A percentile compares a stretch with the other conserved stretches of the same genome.
phyloP scores from a whole-genome alignment of 2,113 vertebrate species.

The Isurus oxyrinchus region DNA sequence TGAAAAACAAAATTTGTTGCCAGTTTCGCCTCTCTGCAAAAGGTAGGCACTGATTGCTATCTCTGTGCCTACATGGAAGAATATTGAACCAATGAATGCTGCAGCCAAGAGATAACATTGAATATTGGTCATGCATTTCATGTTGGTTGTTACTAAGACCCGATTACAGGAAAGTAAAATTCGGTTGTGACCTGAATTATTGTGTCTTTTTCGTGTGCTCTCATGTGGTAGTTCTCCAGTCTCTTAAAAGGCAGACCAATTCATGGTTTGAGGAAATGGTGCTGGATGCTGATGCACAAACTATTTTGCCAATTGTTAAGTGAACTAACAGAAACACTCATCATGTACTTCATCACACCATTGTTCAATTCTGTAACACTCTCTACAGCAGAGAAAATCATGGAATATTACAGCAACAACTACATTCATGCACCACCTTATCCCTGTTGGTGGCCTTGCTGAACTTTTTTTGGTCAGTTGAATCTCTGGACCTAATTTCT shows the following conservation, averaged over 20 bases:
- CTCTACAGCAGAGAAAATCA: not conserved
- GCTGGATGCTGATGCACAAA: not conserved
- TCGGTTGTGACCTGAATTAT: not conserved
- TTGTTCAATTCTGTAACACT: not conserved
- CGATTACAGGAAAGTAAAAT: constrained; percentile 21
- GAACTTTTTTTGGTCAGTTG: not conserved
- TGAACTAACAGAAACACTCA: too few relatives aligned
- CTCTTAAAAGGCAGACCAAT: not conserved
- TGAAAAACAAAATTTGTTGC: constrained; percentile 39
- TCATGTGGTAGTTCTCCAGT: not conserved
- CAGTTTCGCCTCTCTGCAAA: constrained; percentile 39
- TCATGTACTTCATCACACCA: not conserved
- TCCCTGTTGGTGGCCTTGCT: not conserved
- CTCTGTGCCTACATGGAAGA: constrained; percentile 42
- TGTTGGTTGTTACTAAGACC: constrained; percentile 36
- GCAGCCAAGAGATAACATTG: constrained; percentile 40
- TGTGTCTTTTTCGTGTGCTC: not conserved
- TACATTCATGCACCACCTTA: not conserved
- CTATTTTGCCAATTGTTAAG: not conserved
- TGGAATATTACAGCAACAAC: not conserved
- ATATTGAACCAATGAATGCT: constrained; percentile 43
- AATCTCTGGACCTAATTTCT: not conserved
- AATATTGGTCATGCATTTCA: constrained; percentile 38
- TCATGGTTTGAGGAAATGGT: not conserved
- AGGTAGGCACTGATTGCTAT: constrained; percentile 45